Conservation (phyloP, 2,113 vertebrate species). For the Jaculus jaculus region DNA sequence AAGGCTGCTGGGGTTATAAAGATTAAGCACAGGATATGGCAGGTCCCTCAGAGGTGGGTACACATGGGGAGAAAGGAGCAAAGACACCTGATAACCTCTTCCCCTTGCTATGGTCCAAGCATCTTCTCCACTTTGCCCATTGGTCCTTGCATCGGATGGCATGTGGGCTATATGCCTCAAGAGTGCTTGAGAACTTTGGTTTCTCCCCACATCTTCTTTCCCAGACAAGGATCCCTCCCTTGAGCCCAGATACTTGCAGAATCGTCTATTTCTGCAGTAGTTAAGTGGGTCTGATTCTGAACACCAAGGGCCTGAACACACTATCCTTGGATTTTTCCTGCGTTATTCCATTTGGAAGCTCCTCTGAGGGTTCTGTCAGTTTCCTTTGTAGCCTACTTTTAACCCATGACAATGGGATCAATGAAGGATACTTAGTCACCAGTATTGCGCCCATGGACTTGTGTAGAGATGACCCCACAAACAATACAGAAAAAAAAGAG, state of each 20-base stretch:
- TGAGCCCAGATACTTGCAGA: no score
- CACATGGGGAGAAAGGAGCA: not conserved
- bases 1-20: no score
- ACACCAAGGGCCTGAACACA: rapidly evolving
- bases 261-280: not conserved
- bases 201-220: not conserved
- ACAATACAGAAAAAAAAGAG: not conserved
- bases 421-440: no score
- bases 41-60: rapidly evolving
- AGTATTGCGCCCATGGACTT: rapidly evolving
- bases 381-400: not conserved
- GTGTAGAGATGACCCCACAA: not conserved
- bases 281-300: not conserved
- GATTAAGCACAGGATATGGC: rapidly evolving
- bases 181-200: not conserved
- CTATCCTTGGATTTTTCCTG: rapidly evolving
- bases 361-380: not conserved
- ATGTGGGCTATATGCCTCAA: not conserved
- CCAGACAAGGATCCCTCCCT: not conserved
- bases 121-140: not conserved
- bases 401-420: rapidly evolving
- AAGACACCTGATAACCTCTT: not conserved
- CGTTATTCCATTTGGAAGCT: not conserved
- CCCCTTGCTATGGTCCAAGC: rapidly evolving
- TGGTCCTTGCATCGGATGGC: no score